Conservation (phyloP, 2,797 vertebrate species). For the Prionace glauca region DNA sequence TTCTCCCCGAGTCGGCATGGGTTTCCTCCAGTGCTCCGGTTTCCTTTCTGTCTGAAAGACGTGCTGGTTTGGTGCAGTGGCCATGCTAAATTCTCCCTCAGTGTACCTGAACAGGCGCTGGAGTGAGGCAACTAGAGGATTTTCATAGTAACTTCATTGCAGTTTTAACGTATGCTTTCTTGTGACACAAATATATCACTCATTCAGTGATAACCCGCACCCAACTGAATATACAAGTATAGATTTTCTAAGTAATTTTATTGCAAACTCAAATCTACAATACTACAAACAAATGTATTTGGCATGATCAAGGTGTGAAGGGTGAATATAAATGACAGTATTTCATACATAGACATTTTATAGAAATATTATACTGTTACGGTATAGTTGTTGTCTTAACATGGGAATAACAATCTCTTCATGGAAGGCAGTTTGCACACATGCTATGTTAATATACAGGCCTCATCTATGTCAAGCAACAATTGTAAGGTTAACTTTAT, state of each 20-base stretch:
- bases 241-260: constrained; percentile 19
- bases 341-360: neutral
- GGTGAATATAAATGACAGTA: constrained; percentile 4
- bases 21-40: too few relatives aligned
- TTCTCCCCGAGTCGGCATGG: too few relatives aligned
- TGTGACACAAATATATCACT: too few relatives aligned
- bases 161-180: too few relatives aligned
- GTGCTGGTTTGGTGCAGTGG: too few relatives aligned
- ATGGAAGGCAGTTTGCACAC: neutral
- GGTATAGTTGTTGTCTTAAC: neutral
- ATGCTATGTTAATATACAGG: neutral
- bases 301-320: neutral
- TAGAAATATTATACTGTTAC: neutral
- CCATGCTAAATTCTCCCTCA: too few relatives aligned
- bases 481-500: neutral
- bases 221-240: neutral
- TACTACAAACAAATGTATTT: constrained; percentile 16
- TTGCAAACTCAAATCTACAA: constrained; percentile 19
- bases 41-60: too few relatives aligned
- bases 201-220: neutral
- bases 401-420: neutral
- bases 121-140: too few relatives aligned
- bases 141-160: too few relatives aligned
- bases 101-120: too few relatives aligned
- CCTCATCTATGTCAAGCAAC: neutral